These are phyloP conservation scores for Meda fulgida DNA, from an alignment of 2,797 vertebrate species.

Conservation along the genomic window DNA sequence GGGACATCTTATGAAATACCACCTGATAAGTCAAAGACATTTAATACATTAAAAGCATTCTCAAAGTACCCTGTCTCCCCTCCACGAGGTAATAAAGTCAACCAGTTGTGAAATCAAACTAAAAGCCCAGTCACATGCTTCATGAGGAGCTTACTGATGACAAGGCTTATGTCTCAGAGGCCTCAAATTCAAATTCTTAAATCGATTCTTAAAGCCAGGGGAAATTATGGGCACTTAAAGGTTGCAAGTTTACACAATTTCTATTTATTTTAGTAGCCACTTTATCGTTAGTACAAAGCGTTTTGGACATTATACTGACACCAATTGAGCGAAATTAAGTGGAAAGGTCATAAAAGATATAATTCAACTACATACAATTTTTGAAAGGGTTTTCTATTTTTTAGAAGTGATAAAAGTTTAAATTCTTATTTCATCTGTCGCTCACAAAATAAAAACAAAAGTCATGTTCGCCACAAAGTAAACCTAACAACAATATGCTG, in stretches of 20 bases:
- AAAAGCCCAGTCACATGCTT: slow-evolving; percentile 72
- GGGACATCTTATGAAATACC: slow-evolving; percentile 99
- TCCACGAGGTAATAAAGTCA: not conserved
- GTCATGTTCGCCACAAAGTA: not conserved
- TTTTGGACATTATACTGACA: not conserved
- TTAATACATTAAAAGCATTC: not conserved
- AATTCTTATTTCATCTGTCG: not conserved
- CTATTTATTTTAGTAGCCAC: not conserved
- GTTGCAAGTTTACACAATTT: not conserved
- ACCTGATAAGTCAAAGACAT: slow-evolving; percentile 78
- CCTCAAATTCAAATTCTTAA: not conserved
- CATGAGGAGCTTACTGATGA: slow-evolving; percentile 44
- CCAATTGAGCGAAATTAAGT: not conserved
- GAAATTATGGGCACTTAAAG: not conserved
- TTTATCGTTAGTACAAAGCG: not conserved
- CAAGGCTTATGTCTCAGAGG: not conserved
- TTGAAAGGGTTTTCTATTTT: not conserved
- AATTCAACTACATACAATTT: not conserved
- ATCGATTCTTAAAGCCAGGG: not conserved
- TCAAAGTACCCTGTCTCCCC: not conserved
- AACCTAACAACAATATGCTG: not conserved
- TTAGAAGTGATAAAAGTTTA: not conserved
- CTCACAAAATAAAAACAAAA: not conserved
- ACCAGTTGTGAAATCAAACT: slow-evolving; percentile 31
- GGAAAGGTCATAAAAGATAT: not conserved